Percentiles rank a stretch among this genome's conserved stretches.
These are phyloP conservation scores for Potamarius usumacintae DNA, from an alignment of 2,113 vertebrate species.

Conservation along the genomic window DNA sequence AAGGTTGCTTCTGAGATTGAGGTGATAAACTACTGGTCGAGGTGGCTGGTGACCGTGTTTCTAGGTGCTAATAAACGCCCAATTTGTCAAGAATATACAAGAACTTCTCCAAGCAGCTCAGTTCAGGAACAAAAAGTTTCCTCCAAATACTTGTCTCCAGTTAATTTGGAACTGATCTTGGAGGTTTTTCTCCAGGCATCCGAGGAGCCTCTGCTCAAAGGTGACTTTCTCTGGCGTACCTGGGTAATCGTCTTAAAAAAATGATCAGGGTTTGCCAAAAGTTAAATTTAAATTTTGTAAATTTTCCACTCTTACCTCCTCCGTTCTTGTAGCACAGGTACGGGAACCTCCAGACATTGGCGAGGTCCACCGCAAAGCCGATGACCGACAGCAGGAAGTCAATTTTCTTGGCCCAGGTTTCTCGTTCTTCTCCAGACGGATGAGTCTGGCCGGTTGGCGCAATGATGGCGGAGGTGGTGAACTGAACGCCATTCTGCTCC, in stretches of 20 bases:
- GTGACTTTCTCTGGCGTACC: neutral
- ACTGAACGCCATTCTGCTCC: slow-evolving; percentile 87
- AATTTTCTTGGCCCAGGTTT: slow-evolving; percentile 89
- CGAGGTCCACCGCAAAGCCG: slow-evolving; percentile 86
- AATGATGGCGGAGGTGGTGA: slow-evolving; percentile 78
- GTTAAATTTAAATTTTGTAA: neutral
- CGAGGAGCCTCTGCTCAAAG: neutral
- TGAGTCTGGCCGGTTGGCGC: slow-evolving; percentile 56
- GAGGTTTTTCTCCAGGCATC: neutral
- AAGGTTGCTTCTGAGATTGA: neutral
- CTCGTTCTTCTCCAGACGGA: slow-evolving; percentile 71
- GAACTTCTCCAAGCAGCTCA: neutral
- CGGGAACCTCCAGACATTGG: slow-evolving; percentile 89
- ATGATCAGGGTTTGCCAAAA: neutral
- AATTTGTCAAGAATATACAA: neutral
- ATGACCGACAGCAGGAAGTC: slow-evolving; percentile 89
- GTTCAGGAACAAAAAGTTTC: neutral
- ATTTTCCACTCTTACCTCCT: slow-evolving; percentile 74
- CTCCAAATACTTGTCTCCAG: too few relatives aligned
- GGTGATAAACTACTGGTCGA: neutral
- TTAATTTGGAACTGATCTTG: neutral
- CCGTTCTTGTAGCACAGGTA: slow-evolving; percentile 91
- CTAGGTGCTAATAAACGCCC: neutral
- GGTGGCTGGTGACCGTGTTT: neutral
- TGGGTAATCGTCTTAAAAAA: neutral